These are phyloP conservation scores for Anneissia japonica DNA, from an alignment of 35 echinoderm and acorn worm species.

Conservation along the genomic window DNA sequence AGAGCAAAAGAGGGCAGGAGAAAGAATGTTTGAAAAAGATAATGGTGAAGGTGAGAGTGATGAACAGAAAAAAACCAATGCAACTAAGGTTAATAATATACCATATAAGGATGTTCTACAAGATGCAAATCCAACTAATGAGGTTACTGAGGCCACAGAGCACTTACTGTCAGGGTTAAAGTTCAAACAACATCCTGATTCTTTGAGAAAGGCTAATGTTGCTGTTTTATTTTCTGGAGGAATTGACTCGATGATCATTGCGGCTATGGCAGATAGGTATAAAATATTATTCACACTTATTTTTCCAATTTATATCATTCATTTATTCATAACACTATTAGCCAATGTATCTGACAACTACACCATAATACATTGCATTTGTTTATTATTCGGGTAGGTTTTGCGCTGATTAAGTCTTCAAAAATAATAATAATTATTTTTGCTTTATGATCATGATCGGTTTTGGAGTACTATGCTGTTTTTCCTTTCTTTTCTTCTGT, in stretches of 20 bases:
- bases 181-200: background rate
- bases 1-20: too few relatives aligned
- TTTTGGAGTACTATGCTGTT: too few relatives aligned
- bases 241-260: conserved; percentile 88
- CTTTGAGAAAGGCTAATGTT: conserved; percentile 16
- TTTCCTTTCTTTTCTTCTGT: too few relatives aligned
- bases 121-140: background rate
- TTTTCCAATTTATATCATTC: background rate
- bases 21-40: too few relatives aligned
- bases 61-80: background rate
- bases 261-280: conserved; percentile 85
- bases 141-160: background rate
- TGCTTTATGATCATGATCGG: too few relatives aligned
- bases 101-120: too few relatives aligned
- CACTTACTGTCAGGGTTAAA: too few relatives aligned
- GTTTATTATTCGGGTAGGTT: too few relatives aligned
- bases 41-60: background rate
- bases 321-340: background rate
- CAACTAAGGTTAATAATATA: background rate
- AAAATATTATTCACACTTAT: background rate
- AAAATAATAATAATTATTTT: too few relatives aligned
- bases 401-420: too few relatives aligned
- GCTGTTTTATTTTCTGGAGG: conserved; percentile 95
- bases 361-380: too few relatives aligned
- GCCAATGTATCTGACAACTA: too few relatives aligned